Percentiles rank a stretch among this genome's conserved stretches.
Evolutionary conservation across 2,888 invertebrate species (phyloP).

Genomic region (Galerucella nymphaeae): DNA sequence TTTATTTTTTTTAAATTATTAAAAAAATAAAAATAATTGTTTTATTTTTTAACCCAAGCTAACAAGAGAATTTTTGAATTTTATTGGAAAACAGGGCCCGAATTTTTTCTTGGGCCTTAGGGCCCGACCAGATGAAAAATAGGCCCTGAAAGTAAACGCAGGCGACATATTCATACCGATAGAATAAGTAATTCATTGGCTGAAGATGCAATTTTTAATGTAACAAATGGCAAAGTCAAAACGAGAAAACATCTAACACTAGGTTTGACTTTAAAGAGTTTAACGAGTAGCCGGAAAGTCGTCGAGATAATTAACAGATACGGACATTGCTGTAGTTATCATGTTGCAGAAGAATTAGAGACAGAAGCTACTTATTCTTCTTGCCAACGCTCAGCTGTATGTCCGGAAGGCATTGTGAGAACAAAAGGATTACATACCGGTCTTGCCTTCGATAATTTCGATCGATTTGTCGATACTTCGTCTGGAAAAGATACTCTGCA

Average conservation of each 20-base stretch:
- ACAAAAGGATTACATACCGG: constrained; percentile 27
- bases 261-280: constrained; percentile 27
- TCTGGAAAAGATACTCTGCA: no score
- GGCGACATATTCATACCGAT: not conserved
- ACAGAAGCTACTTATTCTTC: constrained; percentile 36
- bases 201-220: constrained; percentile 12
- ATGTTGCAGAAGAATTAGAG: constrained; percentile 36
- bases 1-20: no score
- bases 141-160: not conserved
- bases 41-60: no score
- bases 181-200: constrained; percentile 5
- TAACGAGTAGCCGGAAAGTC: constrained; percentile 35
- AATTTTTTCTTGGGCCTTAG: no score
- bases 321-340: constrained; percentile 37
- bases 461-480: constrained; percentile 45
- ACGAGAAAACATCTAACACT: constrained; percentile 22
- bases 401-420: constrained; percentile 37
- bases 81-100: no score
- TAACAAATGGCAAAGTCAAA: constrained; percentile 7
- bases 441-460: constrained; percentile 48
- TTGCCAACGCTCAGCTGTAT: constrained; percentile 21
- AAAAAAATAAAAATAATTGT: no score
- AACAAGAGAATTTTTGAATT: no score
- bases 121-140: no score
- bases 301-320: constrained; percentile 38